Evolutionary conservation across 2,113 vertebrate genomes (phyloP).

Genomic region (Cololabis saira): DNA sequence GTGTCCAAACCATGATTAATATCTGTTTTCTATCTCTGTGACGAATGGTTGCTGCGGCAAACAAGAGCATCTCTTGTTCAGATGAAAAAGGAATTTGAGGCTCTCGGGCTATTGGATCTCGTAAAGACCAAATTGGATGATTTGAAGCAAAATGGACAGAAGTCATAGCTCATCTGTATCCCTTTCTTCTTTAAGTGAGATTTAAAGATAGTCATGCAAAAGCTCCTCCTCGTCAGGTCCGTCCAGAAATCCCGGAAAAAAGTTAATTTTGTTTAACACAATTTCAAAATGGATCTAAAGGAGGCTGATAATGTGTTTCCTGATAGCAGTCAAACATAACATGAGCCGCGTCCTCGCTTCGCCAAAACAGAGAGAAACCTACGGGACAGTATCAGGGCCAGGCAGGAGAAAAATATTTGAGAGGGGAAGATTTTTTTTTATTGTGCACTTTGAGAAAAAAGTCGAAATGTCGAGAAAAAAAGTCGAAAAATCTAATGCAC

Average conservation of each 20-base stretch:
- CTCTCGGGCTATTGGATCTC: conserved; percentile 87
- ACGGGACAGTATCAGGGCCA: too few species aligned
- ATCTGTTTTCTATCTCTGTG: conserved; percentile 91
- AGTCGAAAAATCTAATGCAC: too few species aligned
- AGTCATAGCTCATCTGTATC: conserved; percentile 84
- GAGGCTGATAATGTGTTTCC: neutral
- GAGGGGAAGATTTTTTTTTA: too few species aligned
- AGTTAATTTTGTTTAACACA: neutral
- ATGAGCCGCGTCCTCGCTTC: neutral
- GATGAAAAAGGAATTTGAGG: conserved; percentile 81
- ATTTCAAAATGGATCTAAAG: conserved; percentile 11
- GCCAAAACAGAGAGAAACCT: conserved; percentile 21
- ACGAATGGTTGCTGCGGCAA: conserved; percentile 84
- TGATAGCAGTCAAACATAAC: conserved; percentile 5
- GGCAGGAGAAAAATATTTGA: too few species aligned
- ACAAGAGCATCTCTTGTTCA: conserved; percentile 95
- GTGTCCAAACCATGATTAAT: conserved; percentile 96
- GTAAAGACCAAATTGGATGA: conserved; percentile 93
- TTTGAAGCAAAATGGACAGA: conserved; percentile 87
- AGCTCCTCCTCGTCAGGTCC: conserved; percentile 8
- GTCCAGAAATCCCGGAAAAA: too few species aligned
- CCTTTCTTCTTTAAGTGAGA: conserved; percentile 24
- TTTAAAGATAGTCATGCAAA: conserved; percentile 56
- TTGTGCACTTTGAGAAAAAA: too few species aligned
- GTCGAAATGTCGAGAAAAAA: too few species aligned